Base-by-base conservation (phyloP, 2,113 vertebrate species). In the Noctilio leporinus region DNA sequence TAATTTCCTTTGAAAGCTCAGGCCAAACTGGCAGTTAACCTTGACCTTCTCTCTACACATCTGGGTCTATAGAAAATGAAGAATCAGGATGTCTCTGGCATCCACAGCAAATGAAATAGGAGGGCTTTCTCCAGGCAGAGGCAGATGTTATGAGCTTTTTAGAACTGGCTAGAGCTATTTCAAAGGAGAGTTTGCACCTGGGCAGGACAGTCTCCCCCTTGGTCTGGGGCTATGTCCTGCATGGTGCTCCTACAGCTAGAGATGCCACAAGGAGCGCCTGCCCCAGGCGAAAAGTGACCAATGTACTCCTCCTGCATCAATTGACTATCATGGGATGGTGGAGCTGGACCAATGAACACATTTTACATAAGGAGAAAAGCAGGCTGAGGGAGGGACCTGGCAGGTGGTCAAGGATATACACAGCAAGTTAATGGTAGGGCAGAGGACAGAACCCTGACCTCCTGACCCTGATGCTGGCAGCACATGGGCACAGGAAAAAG, bases 1-100 rank as follows among this genome's bases (percentile, higher is more conserved):
- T 95, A 95, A 95, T 94, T 95, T 86, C 86, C 94, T 93, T 84
- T 87, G 94, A 95, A 95, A 95, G 94, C 67, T 95, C 93, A 95
- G 90, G 96, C 81, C 90, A 93, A 93, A 95, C 85, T 73, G 77
- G 93, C 95, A 89, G 95, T 95, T 97, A 96, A 95, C 96, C 96
- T 93, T 93, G 81, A 95, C 95, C 93, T 97, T 93, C 93, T 86
- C 70, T 73, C 86, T 89, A 73, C 86, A 95, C 96, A 97, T 95
- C 94, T 96, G 94, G 93, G 77, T 95, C 90, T 91, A 78, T 1
- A 91, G 94, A 91, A 96, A 97, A 95, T 93, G 89, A 97, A 97
- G 96, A 95, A 94, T 94, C 83, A 89, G 96, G 67, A 95, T 2
- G 43, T 87, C 90, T 93, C 87, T 76, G 83, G 93, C 67, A 86